phyloP scores from a whole-genome alignment of 2,113 vertebrate genomes.

The Typhlomys cinereus region DNA sequence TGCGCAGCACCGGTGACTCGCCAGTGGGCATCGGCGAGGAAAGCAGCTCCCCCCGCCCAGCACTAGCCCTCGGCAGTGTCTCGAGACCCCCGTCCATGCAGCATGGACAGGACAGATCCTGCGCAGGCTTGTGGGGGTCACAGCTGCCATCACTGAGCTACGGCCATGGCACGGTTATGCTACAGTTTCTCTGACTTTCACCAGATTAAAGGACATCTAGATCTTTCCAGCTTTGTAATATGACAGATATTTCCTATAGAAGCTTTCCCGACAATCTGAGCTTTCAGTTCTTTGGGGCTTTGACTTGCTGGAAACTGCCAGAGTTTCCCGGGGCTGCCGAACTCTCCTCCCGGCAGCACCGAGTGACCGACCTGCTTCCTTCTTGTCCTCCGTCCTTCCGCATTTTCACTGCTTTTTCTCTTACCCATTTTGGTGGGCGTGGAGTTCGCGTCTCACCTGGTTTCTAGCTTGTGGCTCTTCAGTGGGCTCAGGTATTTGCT shows the following conservation, averaged over 20 bases:
- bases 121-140: no score
- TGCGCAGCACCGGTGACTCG: no score
- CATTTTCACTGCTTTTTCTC: neutral
- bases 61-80: no score
- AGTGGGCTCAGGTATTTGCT: neutral
- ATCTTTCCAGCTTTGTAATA: neutral
- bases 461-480: neutral
- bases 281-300: conserved; percentile 4
- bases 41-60: no score
- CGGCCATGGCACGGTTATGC: no score
- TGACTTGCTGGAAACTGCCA: neutral
- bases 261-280: neutral
- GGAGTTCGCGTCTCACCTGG: neutral
- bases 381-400: neutral
- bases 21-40: no score
- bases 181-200: neutral
- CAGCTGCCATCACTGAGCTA: no score
- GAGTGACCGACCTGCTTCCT: neutral
- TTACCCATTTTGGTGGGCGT: neutral
- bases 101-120: no score
- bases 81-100: no score
- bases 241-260: no score
- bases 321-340: neutral
- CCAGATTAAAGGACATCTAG: neutral
- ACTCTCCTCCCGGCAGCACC: neutral